phyloP scores from a whole-genome alignment of 2,113 vertebrate genomes.

The Bambusicola thoracicus region DNA sequence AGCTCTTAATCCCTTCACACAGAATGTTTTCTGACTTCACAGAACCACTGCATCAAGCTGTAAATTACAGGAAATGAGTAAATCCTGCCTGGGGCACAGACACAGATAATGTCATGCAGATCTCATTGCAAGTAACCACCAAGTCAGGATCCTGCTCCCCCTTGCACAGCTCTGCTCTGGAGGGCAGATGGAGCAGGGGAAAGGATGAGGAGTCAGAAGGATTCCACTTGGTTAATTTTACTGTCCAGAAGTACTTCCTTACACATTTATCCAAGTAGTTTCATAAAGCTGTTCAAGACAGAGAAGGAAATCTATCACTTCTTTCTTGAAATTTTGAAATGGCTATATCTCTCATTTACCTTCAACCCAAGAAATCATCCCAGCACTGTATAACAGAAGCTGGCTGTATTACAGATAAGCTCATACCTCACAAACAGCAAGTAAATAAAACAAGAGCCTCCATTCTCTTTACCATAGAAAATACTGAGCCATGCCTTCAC shows the following conservation, averaged over 20 bases:
- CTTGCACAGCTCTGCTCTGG: background rate
- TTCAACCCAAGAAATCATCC: background rate
- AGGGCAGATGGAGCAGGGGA: background rate
- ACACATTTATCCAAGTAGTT: background rate
- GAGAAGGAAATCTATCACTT: background rate
- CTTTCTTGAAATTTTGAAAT: background rate
- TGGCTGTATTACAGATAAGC: background rate
- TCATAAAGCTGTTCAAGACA: background rate
- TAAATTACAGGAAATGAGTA: background rate
- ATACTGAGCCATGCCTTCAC: background rate
- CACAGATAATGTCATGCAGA: rapidly evolving
- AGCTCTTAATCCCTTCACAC: background rate
- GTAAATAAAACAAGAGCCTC: background rate
- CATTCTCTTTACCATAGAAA: background rate
- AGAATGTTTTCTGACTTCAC: background rate
- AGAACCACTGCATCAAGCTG: background rate
- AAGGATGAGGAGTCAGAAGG: background rate
- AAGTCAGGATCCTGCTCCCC: background rate
- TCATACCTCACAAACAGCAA: background rate
- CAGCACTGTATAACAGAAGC: background rate
- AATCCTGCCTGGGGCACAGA: background rate
- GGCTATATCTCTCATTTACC: background rate
- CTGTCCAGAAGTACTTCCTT: background rate
- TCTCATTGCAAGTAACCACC: background rate
- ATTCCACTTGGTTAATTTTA: background rate